Percentiles rank a stretch among this genome's conserved stretches.
phyloP scores from a whole-genome alignment of 1,140 invertebrate species.

The Drosophila triauraria region DNA sequence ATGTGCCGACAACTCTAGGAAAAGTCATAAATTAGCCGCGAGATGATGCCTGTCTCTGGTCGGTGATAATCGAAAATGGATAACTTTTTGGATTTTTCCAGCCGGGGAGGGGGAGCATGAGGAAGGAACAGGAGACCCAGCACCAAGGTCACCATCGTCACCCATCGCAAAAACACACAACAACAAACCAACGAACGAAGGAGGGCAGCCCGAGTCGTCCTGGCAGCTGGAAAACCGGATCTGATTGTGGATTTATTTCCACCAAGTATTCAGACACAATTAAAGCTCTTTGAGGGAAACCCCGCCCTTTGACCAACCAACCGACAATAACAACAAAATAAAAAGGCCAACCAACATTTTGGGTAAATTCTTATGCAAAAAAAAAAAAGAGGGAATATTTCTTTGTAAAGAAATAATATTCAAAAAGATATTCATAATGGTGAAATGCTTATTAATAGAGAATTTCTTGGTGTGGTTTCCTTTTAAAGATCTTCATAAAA shows the following conservation, averaged over 20 bases:
- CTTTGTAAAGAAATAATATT: conserved; percentile 8
- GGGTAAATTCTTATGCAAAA: conserved; percentile 18
- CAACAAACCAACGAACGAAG: conserved; percentile 12
- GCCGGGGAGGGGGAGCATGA: background rate
- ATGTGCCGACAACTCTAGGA: conserved; percentile 51
- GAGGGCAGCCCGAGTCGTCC: conserved; percentile 37
- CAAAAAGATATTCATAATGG: background rate
- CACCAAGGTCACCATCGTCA: conserved; percentile 20
- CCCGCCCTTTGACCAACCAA: conserved; percentile 30
- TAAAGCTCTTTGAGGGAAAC: conserved; percentile 54
- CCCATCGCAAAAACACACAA: background rate
- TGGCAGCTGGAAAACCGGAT: conserved; percentile 54
- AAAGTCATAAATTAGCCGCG: conserved; percentile 57
- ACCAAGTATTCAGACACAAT: conserved; percentile 40
- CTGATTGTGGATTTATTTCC: conserved; percentile 39
- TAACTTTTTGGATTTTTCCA: conserved; percentile 46
- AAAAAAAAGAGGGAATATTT: conserved; percentile 2
- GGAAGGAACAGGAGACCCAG: conserved; percentile 13
- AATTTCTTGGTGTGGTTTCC: background rate
- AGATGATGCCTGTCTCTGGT: conserved; percentile 41
- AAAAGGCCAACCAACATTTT: conserved; percentile 45
- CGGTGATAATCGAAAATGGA: conserved; percentile 56
- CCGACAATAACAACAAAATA: conserved; percentile 4
- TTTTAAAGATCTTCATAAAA: background rate
- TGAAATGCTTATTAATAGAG: background rate